Percentiles rank a stretch among this genome's conserved stretches.
These are phyloP conservation scores for Ecdyonurus torrentis DNA, from an alignment of 2,888 invertebrate species.

Conservation along the genomic window DNA sequence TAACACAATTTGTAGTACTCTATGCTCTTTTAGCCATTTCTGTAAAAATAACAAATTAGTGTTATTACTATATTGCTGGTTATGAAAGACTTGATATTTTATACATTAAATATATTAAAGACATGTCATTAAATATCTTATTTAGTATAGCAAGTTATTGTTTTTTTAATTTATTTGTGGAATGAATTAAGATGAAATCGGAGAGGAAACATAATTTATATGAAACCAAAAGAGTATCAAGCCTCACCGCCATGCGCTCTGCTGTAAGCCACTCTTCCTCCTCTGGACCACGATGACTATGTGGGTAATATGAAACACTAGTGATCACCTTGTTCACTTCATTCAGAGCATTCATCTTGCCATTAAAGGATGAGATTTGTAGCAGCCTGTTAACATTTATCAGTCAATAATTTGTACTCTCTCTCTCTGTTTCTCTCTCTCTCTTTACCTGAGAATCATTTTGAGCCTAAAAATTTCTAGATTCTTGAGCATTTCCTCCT, in stretches of 20 bases:
- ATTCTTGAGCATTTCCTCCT: constrained; percentile 62
- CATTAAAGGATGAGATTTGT: constrained; percentile 95
- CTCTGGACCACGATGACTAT: constrained; percentile 49
- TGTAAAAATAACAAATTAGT: constrained; percentile 25
- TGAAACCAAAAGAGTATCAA: background rate
- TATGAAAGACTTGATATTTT: too few relatives aligned
- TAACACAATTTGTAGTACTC: constrained; percentile 86
- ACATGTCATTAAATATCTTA: too few relatives aligned
- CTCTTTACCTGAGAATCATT: constrained; percentile 58
- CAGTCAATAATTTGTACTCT: background rate
- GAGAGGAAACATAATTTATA: background rate
- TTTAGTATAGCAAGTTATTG: too few relatives aligned
- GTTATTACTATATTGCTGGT: background rate
- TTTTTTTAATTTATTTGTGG: too few relatives aligned
- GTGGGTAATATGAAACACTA: constrained; percentile 78
- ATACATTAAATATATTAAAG: too few relatives aligned
- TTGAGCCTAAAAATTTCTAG: constrained; percentile 90
- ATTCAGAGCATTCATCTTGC: constrained; percentile 97
- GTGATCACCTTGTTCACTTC: constrained; percentile 95
- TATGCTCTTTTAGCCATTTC: constrained; percentile 93
- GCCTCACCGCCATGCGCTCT: constrained; percentile 78
- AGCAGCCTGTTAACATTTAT: constrained; percentile 40
- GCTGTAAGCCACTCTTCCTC: constrained; percentile 88
- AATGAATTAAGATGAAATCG: too few relatives aligned
- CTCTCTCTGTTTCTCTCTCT: background rate